Conservation (phyloP, 2,888 invertebrate genomes). For the Galerucella pusilla region DNA sequence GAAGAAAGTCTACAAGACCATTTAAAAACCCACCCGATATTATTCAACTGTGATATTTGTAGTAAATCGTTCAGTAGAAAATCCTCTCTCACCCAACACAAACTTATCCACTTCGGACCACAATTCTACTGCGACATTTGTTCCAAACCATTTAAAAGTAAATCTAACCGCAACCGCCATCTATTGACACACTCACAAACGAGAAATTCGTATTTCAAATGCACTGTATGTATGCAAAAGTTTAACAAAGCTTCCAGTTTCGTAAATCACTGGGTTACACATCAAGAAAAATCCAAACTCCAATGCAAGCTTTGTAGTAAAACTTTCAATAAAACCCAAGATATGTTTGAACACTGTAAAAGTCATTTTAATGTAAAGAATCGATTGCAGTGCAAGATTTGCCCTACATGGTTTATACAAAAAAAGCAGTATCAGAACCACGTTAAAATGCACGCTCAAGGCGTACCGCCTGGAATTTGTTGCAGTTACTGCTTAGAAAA, state of each 20-base stretch:
- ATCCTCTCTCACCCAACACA: conserved; percentile 10
- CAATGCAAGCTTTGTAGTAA: conserved; percentile 7
- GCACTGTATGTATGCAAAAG: conserved; percentile 2
- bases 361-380: background rate
- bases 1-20: background rate
- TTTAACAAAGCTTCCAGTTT: conserved; percentile 2
- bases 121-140: conserved; percentile 21
- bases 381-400: background rate
- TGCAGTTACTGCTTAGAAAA: background rate
- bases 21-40: conserved; percentile 3
- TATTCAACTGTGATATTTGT: conserved; percentile 11
- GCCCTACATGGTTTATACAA: background rate
- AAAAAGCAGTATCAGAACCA: background rate
- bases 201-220: conserved; percentile 10
- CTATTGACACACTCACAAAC: conserved; percentile 11
- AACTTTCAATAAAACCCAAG: background rate
- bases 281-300: conserved; percentile 2
- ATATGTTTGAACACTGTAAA: conserved; percentile 1
- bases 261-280: conserved; percentile 10
- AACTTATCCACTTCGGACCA: conserved; percentile 7
- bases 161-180: conserved; percentile 15
- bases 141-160: conserved; percentile 13
- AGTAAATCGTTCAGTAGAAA: conserved; percentile 12
- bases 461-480: background rate
- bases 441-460: background rate